Percentiles rank a stretch among this genome's conserved stretches.
Evolutionary conservation across 2,113 vertebrate species (phyloP).

Genomic region (Sorex fumeus): DNA sequence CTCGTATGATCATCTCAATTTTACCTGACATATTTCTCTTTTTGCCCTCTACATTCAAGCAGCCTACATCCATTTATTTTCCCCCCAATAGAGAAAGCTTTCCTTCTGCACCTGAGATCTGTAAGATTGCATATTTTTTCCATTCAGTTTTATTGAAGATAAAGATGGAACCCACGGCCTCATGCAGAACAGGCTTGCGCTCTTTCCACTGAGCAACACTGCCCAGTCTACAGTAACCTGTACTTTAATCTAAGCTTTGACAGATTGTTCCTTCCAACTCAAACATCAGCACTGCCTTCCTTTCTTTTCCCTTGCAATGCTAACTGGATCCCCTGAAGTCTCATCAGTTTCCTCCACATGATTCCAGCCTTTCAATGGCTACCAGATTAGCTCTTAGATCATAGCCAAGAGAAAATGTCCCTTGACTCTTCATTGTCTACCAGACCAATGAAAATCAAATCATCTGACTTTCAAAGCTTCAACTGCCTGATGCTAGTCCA

Average conservation of each 20-base stretch:
- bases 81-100: no score
- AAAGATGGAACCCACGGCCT: no score
- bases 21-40: not conserved
- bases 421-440: not conserved
- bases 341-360: not conserved
- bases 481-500: not conserved
- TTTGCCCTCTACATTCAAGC: not conserved
- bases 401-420: not conserved
- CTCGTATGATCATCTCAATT: not conserved
- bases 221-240: not conserved
- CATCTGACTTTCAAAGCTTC: slow-evolving; percentile 4
- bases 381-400: slow-evolving; percentile 20
- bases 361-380: not conserved
- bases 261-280: not conserved
- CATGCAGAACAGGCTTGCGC: no score
- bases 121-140: no score
- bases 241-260: not conserved
- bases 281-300: not conserved
- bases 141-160: no score
- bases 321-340: not conserved
- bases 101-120: no score
- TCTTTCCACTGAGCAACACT: no score
- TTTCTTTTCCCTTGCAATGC: not conserved
- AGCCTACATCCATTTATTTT: not conserved
- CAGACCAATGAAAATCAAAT: slow-evolving; percentile 5